Percentiles rank a stretch among this genome's conserved stretches.
phyloP scores from a whole-genome alignment of 1,140 invertebrate species.

The Diabrotica virgifera region DNA sequence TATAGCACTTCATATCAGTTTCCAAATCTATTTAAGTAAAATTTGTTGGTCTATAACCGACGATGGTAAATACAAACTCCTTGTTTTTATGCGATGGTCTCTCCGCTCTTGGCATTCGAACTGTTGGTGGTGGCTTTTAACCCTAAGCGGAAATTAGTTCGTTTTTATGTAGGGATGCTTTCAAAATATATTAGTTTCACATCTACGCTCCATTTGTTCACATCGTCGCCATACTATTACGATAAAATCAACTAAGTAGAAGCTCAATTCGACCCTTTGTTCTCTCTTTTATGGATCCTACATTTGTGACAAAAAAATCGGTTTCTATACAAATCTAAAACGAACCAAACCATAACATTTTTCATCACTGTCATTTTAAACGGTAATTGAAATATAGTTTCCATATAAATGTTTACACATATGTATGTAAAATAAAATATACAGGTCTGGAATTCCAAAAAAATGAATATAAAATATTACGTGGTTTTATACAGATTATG shows the following conservation, averaged over 20 bases:
- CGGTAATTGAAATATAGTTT: no score
- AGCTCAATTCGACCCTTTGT: neutral
- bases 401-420: no score
- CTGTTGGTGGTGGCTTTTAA: slow-evolving; percentile 30
- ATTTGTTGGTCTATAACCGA: no score
- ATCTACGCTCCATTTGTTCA: slow-evolving; percentile 34
- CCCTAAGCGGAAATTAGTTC: slow-evolving; percentile 37
- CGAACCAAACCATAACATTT: neutral
- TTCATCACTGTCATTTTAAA: no score
- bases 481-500: no score
- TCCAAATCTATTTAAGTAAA: no score
- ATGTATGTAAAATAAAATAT: no score
- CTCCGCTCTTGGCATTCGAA: slow-evolving; percentile 26
- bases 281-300: neutral
- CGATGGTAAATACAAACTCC: no score
- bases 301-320: neutral
- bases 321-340: neutral
- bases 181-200: slow-evolving; percentile 33
- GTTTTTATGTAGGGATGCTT: slow-evolving; percentile 36
- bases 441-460: no score
- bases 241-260: slow-evolving; percentile 26
- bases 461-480: no score
- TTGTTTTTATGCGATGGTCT: no score
- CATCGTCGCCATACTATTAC: slow-evolving; percentile 30
- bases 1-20: no score